Evolutionary conservation across 2,113 vertebrate genomes (phyloP), one percentile per base, ranked within the genome.

Genomic region (Anarrhichthys ocellatus): DNA sequence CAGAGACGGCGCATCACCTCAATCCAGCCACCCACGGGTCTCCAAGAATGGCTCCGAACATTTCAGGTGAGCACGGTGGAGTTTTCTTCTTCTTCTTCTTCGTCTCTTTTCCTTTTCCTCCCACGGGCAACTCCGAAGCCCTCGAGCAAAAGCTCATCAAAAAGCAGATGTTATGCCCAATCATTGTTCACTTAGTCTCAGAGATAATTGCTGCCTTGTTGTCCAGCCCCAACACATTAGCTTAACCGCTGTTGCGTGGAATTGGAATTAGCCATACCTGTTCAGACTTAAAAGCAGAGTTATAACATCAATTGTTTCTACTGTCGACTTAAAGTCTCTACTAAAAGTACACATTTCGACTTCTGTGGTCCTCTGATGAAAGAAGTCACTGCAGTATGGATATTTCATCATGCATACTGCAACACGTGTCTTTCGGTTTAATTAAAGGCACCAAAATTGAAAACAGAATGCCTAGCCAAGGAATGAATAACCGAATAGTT

Each of bases 1-100:
- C 98, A 99, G 40, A 96, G 98, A 62, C 96, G 98, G 58, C 96
- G 98, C 44, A 98, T 99, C 87, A 98, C 98, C 88, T 98, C 97
- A 76, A 97, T 99, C 87, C 97, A 98, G 85, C 98, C 98, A 3
- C 98, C 98, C 0, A 95, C 97, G 0, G 98, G 98, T 92, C 97
- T 99, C 77, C 98, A 99, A 84, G 98, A 99, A 90, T 99, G 98
- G 98, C 97, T 99, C 92, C 97, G 98, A 83, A 99, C 98, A 94
- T 99, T 99, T 95, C 98, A 99, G 98, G 98, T 99, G 90, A 96
- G 81, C 59, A 9, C 69, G 10, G 1, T 8, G 2, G 29, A 73
- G 27, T 36, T 32, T 9, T 20, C 18, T 34, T 40, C 32, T 20
- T 32, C 36, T 34, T 44, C 22, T 80, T 50, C 4, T 50, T 29